Evolutionary conservation across 2,113 vertebrate species (phyloP).

Genomic region (Sapayoa aenigma): DNA sequence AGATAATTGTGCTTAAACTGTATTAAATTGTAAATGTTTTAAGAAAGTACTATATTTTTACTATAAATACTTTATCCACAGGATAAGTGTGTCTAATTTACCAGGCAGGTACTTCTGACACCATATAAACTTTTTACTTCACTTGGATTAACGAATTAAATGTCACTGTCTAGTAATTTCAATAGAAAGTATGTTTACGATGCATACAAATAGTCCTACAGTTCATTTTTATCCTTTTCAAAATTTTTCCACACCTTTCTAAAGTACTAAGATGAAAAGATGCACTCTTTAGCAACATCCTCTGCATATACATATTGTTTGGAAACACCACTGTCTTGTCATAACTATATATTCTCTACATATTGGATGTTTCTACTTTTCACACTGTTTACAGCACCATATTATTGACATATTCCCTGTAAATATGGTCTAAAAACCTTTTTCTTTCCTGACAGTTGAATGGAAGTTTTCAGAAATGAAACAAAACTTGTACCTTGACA

Average conservation of each 20-base stretch:
- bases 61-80: background rate
- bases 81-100: background rate
- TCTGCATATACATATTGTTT: background rate
- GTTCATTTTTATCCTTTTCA: background rate
- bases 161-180: background rate
- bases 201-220: rapidly evolving
- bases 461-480: background rate
- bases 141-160: background rate
- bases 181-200: background rate
- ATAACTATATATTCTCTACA: background rate
- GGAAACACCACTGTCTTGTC: background rate
- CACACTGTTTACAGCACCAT: background rate
- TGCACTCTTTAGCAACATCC: background rate
- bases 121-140: background rate
- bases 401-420: background rate
- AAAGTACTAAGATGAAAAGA: background rate
- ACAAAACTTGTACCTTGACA: background rate
- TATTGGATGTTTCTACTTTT: background rate
- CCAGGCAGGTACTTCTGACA: background rate
- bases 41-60: background rate
- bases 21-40: background rate
- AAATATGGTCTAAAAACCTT: background rate
- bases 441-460: background rate
- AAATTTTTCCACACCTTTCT: background rate
- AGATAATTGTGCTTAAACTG: background rate